phyloP scores from a whole-genome alignment of 2,888 invertebrate species.

The Andrena minutula region DNA sequence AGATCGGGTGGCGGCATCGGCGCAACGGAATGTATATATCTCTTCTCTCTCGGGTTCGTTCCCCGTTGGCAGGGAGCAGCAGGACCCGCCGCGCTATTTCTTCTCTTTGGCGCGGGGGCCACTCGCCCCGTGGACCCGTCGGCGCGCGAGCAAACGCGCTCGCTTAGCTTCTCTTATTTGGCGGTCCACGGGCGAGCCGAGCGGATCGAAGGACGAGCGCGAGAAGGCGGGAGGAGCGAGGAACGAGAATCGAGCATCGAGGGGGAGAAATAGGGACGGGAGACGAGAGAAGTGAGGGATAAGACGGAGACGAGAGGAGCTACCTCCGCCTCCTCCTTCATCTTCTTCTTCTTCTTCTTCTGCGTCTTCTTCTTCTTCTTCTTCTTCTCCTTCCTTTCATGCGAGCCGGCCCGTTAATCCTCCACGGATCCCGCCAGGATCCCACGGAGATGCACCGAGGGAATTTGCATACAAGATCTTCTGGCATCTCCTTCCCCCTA shows the following conservation, averaged over 20 bases:
- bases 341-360: constrained; percentile 71
- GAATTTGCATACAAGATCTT: constrained; percentile 85
- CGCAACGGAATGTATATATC: constrained; percentile 72
- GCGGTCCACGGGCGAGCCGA: constrained; percentile 72
- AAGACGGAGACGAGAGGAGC: constrained; percentile 33
- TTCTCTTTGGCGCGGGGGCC: constrained; percentile 58
- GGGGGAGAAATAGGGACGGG: constrained; percentile 14
- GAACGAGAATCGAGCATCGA: constrained; percentile 12
- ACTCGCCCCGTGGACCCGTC: constrained; percentile 59
- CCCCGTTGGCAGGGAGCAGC: constrained; percentile 49
- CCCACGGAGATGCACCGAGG: constrained; percentile 84
- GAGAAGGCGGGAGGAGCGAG: constrained; percentile 28
- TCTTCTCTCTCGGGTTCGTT: constrained; percentile 49
- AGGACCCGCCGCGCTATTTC: constrained; percentile 50
- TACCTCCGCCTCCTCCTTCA: background rate
- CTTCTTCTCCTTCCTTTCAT: constrained; percentile 81
- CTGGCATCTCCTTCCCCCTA: constrained; percentile 78
- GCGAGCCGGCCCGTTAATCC: constrained; percentile 85
- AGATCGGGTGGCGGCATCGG: constrained; percentile 38
- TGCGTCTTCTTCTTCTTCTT: constrained; percentile 69
- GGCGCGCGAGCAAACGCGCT: constrained; percentile 74
- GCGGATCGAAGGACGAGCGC: constrained; percentile 58
- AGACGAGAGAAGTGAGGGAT: constrained; percentile 23
- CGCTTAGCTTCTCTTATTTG: constrained; percentile 81
- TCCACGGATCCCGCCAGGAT: constrained; percentile 84